Percentiles rank a stretch among this genome's conserved stretches.
Evolutionary conservation across 2,113 vertebrate species (phyloP).

Genomic region (Daboia siamensis): DNA sequence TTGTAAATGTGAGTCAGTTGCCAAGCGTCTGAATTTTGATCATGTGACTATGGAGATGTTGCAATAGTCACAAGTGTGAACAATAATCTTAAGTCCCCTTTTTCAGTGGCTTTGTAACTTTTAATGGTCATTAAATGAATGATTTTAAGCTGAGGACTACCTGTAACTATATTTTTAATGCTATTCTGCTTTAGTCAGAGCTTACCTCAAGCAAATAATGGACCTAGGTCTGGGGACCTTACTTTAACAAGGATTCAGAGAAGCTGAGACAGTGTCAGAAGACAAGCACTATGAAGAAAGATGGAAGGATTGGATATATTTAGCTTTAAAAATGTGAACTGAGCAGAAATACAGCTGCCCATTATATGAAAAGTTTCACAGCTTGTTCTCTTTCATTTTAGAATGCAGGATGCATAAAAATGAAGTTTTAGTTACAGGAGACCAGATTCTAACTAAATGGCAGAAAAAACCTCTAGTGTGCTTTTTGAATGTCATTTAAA

Average conservation of each 20-base stretch:
- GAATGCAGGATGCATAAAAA: background rate
- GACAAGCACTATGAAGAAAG: background rate
- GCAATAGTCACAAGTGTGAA: background rate
- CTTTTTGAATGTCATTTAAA: background rate
- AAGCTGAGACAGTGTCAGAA: background rate
- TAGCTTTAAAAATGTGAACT: background rate
- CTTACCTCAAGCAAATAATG: background rate
- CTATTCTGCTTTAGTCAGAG: background rate
- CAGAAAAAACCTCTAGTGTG: background rate
- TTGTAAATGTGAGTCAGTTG: background rate
- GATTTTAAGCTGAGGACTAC: background rate
- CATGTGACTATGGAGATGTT: no score
- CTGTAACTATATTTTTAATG: background rate
- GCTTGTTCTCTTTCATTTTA: background rate
- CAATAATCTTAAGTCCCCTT: background rate
- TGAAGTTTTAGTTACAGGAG: background rate
- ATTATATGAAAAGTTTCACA: background rate
- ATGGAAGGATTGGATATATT: background rate
- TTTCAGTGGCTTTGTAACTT: background rate
- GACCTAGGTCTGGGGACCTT: background rate
- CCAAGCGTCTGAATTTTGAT: background rate
- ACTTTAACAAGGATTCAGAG: background rate
- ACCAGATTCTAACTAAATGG: background rate
- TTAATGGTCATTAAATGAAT: background rate
- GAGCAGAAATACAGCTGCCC: background rate